Conservation (phyloP, 2,888 invertebrate genomes). For the Cheilosia scutellata region DNA sequence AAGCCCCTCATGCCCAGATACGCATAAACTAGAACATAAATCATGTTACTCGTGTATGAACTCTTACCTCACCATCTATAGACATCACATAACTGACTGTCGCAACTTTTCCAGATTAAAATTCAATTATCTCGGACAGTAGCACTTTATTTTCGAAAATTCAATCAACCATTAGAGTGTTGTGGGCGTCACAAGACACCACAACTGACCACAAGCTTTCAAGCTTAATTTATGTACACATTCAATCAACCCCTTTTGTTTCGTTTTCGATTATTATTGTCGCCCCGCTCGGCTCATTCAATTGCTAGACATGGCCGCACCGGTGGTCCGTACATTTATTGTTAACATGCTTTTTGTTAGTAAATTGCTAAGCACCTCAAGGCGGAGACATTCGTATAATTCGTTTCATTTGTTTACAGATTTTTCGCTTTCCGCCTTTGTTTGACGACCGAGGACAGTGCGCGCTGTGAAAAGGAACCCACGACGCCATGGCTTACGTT, state of each 20-base stretch:
- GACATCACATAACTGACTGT: constrained; percentile 22
- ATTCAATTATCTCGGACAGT: constrained; percentile 63
- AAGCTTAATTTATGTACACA: constrained; percentile 68
- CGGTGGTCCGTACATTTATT: constrained; percentile 63
- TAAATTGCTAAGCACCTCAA: constrained; percentile 64
- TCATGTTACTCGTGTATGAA: not conserved
- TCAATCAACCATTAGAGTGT: constrained; percentile 35
- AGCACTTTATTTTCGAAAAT: constrained; percentile 52
- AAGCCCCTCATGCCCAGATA: too few relatives aligned
- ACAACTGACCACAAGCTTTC: constrained; percentile 61
- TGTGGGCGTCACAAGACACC: constrained; percentile 60
- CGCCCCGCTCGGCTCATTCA: constrained; percentile 29
- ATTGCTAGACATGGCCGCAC: constrained; percentile 23
- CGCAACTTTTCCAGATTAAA: constrained; percentile 51
- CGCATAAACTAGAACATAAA: constrained; percentile 6
- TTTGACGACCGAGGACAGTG: not conserved
- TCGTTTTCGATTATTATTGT: constrained; percentile 64
- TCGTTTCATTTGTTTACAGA: constrained; percentile 64
- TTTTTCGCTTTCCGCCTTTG: constrained; percentile 47
- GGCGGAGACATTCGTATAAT: constrained; percentile 55
- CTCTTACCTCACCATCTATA: not conserved
- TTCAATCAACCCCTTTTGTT: constrained; percentile 70
- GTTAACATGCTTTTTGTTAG: constrained; percentile 50
- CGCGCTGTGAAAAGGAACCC: not conserved
- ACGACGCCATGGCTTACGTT: constrained; percentile 48